Evolutionary conservation across 2,888 invertebrate genomes (phyloP).

Genomic region (Rhagonycha lutea): DNA sequence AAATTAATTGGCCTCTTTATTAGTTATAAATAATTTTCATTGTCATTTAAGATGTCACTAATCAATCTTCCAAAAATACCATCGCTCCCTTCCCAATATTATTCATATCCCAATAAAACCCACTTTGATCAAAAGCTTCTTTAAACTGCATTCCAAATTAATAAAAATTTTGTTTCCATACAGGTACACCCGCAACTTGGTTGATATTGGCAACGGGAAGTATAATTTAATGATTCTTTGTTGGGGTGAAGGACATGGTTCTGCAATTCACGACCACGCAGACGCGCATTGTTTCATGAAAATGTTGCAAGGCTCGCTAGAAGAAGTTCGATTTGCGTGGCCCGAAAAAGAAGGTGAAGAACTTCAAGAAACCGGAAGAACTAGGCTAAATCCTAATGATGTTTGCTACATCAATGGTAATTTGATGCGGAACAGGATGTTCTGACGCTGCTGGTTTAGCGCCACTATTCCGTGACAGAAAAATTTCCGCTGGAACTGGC

Average conservation of each 20-base stretch:
- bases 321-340: constrained; percentile 86
- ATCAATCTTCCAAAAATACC: background rate
- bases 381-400: constrained; percentile 70
- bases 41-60: background rate
- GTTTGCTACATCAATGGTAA: constrained; percentile 96
- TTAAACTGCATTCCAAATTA: background rate
- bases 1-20: background rate
- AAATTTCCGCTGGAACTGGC: too few relatives aligned
- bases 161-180: constrained; percentile 30
- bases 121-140: too few relatives aligned
- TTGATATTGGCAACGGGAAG: constrained; percentile 94
- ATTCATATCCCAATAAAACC: too few relatives aligned
- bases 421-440: too few relatives aligned
- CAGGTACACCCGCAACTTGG: constrained; percentile 94
- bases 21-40: background rate
- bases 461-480: too few relatives aligned
- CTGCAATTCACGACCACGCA: constrained; percentile 95
- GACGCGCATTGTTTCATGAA: constrained; percentile 98
- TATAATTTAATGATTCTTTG: constrained; percentile 98
- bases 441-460: too few relatives aligned
- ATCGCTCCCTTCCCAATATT: background rate
- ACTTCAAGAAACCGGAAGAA: constrained; percentile 62
- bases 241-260: constrained; percentile 95
- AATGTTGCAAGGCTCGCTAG: constrained; percentile 79
- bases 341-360: constrained; percentile 59